Conservation (phyloP, 2,888 invertebrate species). For the Eumacrocentrus americanus region DNA sequence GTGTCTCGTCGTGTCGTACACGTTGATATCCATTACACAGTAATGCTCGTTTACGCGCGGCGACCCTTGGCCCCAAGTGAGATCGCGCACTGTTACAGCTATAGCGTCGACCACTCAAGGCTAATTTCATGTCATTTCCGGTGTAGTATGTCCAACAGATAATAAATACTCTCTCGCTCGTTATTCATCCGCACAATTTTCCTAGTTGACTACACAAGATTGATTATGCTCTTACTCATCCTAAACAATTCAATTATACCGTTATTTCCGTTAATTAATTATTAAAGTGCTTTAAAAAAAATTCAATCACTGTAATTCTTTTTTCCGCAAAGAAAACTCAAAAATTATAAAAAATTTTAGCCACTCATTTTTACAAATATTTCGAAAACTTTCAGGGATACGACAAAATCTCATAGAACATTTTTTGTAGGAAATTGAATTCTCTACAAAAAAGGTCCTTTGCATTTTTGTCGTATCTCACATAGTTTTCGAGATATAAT, state of each 20-base stretch:
- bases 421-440: too few species aligned
- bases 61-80: constrained; percentile 18
- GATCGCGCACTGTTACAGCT: constrained; percentile 12
- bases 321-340: too few species aligned
- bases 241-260: neutral
- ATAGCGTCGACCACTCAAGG: constrained; percentile 12
- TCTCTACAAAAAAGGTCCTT: too few species aligned
- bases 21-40: neutral
- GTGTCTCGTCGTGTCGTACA: neutral
- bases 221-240: neutral
- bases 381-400: neutral
- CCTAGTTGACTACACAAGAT: neutral
- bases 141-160: too few species aligned
- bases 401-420: too few species aligned
- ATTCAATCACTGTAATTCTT: neutral
- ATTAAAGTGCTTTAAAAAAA: neutral
- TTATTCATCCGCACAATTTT: neutral
- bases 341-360: too few species aligned
- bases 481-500: neutral
- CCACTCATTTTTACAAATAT: neutral
- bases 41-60: constrained; percentile 12
- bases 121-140: constrained; percentile 27
- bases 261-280: neutral
- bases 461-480: neutral
- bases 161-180: neutral